Evolutionary conservation across 2,797 vertebrate species (phyloP).

Genomic region (Zonotrichia albicollis): DNA sequence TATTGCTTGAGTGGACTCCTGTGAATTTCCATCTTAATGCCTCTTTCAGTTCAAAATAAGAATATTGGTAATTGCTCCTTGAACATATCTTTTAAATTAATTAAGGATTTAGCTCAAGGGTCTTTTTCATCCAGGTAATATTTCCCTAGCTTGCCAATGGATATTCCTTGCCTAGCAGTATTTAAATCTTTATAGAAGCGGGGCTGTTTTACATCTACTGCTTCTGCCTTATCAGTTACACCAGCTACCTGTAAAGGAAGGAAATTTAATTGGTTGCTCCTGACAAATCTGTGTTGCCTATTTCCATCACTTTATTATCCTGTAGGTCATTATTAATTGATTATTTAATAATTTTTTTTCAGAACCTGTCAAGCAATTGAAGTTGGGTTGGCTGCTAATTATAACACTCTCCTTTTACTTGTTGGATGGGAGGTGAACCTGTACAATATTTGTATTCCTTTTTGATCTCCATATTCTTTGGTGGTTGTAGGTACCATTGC

Average conservation of each 20-base stretch:
- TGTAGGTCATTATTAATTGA: slow-evolving; percentile 1
- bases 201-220: not conserved
- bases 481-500: not conserved
- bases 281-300: not conserved
- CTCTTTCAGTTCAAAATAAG: not conserved
- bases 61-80: not conserved
- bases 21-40: not conserved
- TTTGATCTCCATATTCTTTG: not conserved
- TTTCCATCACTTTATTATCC: not conserved
- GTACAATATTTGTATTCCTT: not conserved
- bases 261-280: not conserved
- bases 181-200: not conserved
- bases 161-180: not conserved
- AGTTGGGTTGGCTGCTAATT: not conserved
- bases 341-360: not conserved
- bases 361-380: not conserved
- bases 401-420: not conserved
- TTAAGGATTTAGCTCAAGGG: not conserved
- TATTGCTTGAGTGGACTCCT: not conserved
- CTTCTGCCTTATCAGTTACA: not conserved
- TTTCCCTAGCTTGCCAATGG: not conserved
- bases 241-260: not conserved
- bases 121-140: not conserved
- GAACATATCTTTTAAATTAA: slow-evolving; percentile 7
- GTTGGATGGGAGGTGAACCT: not conserved